A percentile compares a stretch with the other conserved stretches of the same genome.
Evolutionary conservation across 2,113 vertebrate species (phyloP).

Genomic region (Perca fluviatilis): DNA sequence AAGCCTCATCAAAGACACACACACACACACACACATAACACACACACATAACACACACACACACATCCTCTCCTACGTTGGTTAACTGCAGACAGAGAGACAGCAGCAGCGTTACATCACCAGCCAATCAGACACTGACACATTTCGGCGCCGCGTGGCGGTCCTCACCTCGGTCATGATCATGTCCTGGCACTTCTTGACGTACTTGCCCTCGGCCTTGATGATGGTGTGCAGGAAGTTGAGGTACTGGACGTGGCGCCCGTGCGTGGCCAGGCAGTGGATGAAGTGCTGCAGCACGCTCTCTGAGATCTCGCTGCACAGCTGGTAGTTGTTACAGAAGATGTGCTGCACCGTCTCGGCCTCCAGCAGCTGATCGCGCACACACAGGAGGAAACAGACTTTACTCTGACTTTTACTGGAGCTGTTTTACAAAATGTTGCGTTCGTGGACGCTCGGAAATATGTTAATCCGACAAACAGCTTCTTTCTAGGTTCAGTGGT

Average conservation of each 20-base stretch:
- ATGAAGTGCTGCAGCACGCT: slow-evolving; percentile 95
- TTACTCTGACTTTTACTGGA: no score
- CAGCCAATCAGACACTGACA: neutral
- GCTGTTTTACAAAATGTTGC: no score
- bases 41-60: no score
- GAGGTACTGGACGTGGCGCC: slow-evolving; percentile 97
- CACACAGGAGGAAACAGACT: no score
- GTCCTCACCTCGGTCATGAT: slow-evolving; percentile 96
- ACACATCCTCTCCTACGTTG: slow-evolving; percentile 93
- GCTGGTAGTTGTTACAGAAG: slow-evolving; percentile 98
- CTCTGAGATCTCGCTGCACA: slow-evolving; percentile 94
- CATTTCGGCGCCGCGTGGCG: accelerated
- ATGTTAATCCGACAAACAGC: no score
- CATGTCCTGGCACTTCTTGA: slow-evolving; percentile 99
- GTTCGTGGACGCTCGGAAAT: no score
- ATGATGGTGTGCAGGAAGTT: slow-evolving; percentile 99
- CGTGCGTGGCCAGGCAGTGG: slow-evolving; percentile 96
- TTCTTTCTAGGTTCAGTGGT: no score
- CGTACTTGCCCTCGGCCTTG: slow-evolving; percentile 98
- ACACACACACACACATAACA: no score
- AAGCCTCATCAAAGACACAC: no score
- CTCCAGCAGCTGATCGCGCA: slow-evolving; percentile 89
- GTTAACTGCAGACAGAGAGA: slow-evolving; percentile 86
- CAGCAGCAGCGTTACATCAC: accelerated
- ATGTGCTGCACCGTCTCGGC: slow-evolving; percentile 98